Evolutionary conservation across 2,113 vertebrate species (phyloP), one percentile per base, ranked within the genome.

Genomic region (Hippocampus mohnikei): DNA sequence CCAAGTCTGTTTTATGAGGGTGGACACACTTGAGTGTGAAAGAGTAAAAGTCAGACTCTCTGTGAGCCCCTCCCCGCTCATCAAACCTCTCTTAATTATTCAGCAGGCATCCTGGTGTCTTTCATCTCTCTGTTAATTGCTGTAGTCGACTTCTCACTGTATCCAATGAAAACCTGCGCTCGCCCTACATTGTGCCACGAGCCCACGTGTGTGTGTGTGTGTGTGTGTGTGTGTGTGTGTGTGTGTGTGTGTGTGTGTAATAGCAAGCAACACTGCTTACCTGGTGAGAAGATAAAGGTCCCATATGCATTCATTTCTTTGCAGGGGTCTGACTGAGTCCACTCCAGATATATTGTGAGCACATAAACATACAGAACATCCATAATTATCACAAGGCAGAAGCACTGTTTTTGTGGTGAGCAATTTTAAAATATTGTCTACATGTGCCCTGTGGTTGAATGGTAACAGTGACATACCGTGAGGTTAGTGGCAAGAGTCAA

Each of bases 81-180:
- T 90, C 88, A 87, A 87, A 75, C 84, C 78, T 46, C 81, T 87
- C 85, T 90, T 90, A 88, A 92, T 91, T 92, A 91, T 92, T 91
- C 87, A 90, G 88, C 84, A 84, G 83, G 82, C 88, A 88, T 76
- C 84, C 78, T 70, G 67, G 76, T 84, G 84, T 90, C 90, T 91
- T 91, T 92, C 89, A 91, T 92, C 89, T 92, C 81, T 41, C 81
- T 76, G 81, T 89, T 91, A 91, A 90, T 91, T 91, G 88, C 87
- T 85, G 84, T 70, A 66, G 83, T 88, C 75, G 85, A 89, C 88
- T 90, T 87, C 86, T 88, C 76, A 73, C 72, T 58, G 83, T 81
- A 84, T 77, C 75, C 84, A 74, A 75, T 83, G 70, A 85, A 86
- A 84, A 79, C 59, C 69, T 65, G 79, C 18, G 68, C 86, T 81